phyloP scores from a whole-genome alignment of 2,888 invertebrate genomes.

The Trachelus tabidus region DNA sequence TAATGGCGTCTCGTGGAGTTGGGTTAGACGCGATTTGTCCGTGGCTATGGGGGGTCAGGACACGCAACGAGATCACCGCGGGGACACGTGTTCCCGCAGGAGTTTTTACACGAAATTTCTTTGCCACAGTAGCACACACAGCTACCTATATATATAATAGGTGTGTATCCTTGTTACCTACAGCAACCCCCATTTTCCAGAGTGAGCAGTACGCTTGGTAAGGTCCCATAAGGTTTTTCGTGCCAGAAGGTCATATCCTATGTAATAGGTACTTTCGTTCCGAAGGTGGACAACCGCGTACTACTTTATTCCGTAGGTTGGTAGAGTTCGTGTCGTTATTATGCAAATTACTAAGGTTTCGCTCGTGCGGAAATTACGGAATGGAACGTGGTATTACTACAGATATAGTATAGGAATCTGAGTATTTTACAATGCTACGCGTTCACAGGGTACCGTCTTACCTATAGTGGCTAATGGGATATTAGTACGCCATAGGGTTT shows the following conservation, averaged over 20 bases:
- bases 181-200: background rate
- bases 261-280: background rate
- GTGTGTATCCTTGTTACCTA: background rate
- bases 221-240: background rate
- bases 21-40: slow-evolving; percentile 30
- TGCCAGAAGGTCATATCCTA: background rate
- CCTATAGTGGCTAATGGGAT: background rate
- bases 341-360: slow-evolving; percentile 44
- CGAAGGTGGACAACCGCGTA: background rate
- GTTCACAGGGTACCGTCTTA: background rate
- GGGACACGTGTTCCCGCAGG: slow-evolving; percentile 27
- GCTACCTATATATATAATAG: background rate
- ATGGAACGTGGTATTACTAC: background rate
- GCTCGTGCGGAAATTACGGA: slow-evolving; percentile 12
- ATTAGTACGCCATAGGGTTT: background rate
- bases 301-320: background rate
- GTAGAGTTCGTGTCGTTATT: slow-evolving; percentile 31
- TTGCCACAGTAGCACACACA: background rate
- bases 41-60: slow-evolving; percentile 35
- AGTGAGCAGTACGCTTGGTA: background rate
- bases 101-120: slow-evolving; percentile 31
- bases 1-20: slow-evolving; percentile 28
- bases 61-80: slow-evolving; percentile 10
- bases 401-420: background rate
- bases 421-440: background rate